Percentiles rank a stretch among this genome's conserved stretches.
Conservation (phyloP, 2,888 invertebrate species). For the Gymnosoma rotundatum region DNA sequence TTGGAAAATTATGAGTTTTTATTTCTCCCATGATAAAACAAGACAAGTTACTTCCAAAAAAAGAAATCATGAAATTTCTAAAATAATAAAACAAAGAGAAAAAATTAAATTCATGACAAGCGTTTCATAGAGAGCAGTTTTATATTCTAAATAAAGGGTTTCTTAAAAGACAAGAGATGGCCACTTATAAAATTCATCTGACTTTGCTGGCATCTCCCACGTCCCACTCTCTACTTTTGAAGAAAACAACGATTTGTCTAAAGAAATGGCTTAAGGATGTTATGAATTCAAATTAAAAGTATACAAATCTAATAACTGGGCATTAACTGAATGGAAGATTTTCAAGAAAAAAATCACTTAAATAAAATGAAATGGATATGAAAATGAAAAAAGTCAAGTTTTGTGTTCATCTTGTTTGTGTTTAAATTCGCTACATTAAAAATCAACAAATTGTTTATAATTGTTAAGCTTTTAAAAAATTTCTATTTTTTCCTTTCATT, state of each 20-base stretch:
- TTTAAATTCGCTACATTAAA: slow-evolving; percentile 53
- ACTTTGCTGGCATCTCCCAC: not conserved
- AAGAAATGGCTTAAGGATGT: slow-evolving; percentile 74
- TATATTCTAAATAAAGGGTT: slow-evolving; percentile 22
- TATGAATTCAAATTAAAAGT: slow-evolving; percentile 82
- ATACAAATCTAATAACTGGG: slow-evolving; percentile 81
- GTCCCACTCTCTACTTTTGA: not conserved
- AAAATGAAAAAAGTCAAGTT: slow-evolving; percentile 28
- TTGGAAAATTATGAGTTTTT: slow-evolving; percentile 49
- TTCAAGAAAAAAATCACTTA: slow-evolving; percentile 2
- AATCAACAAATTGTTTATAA: slow-evolving; percentile 68
- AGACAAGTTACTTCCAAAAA: slow-evolving; percentile 26
- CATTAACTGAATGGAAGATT: slow-evolving; percentile 53
- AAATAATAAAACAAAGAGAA: slow-evolving; percentile 47
- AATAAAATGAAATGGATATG: slow-evolving; percentile 31
- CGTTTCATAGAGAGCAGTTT: slow-evolving; percentile 1
- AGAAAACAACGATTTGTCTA: slow-evolving; percentile 9
- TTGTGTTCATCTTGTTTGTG: slow-evolving; percentile 33
- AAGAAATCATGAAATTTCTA: slow-evolving; percentile 47
- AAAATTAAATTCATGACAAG: slow-evolving; percentile 57
- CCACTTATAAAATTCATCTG: slow-evolving; percentile 37
- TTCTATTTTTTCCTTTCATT: slow-evolving; percentile 26
- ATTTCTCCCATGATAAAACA: slow-evolving; percentile 47
- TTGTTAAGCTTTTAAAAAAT: slow-evolving; percentile 63
- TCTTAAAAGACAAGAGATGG: slow-evolving; percentile 23